These are phyloP conservation scores for Phaedon cochleariae DNA, from an alignment of 2,888 invertebrate species.

Conservation along the genomic window DNA sequence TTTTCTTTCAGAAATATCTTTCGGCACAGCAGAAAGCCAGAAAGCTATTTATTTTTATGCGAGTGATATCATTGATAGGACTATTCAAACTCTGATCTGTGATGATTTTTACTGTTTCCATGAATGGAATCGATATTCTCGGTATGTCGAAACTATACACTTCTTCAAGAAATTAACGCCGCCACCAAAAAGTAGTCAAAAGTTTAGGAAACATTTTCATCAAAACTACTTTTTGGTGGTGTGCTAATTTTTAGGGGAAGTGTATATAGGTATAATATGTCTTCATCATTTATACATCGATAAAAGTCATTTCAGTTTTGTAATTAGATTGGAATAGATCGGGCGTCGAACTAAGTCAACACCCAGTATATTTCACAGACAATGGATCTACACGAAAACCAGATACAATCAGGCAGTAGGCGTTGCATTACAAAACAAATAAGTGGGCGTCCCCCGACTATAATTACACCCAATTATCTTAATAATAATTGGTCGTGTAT, in stretches of 20 bases:
- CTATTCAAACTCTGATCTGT: constrained; percentile 51
- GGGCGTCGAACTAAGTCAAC: neutral
- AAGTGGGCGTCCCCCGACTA: constrained; percentile 34
- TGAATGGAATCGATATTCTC: constrained; percentile 43
- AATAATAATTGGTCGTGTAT: constrained; percentile 45
- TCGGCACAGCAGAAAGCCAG: constrained; percentile 45
- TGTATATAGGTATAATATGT: too few relatives aligned
- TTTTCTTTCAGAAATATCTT: constrained; percentile 54
- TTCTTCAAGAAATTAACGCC: too few relatives aligned
- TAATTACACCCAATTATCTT: constrained; percentile 40
- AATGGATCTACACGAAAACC: constrained; percentile 28
- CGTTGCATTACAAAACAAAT: constrained; percentile 38
- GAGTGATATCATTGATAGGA: constrained; percentile 63
- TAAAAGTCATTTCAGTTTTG: too few relatives aligned
- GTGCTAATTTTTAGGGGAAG: too few relatives aligned
- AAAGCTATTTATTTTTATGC: constrained; percentile 64
- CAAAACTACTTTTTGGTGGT: too few relatives aligned
- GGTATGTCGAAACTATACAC: neutral
- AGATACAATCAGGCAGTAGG: constrained; percentile 36
- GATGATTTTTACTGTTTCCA: constrained; percentile 56
- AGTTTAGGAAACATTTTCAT: too few relatives aligned
- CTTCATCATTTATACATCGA: too few relatives aligned
- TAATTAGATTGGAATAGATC: neutral
- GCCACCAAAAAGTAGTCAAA: too few relatives aligned
- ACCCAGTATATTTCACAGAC: constrained; percentile 35